Evolutionary conservation across 2,797 vertebrate genomes (phyloP).

Genomic region (Antennarius maculatus): DNA sequence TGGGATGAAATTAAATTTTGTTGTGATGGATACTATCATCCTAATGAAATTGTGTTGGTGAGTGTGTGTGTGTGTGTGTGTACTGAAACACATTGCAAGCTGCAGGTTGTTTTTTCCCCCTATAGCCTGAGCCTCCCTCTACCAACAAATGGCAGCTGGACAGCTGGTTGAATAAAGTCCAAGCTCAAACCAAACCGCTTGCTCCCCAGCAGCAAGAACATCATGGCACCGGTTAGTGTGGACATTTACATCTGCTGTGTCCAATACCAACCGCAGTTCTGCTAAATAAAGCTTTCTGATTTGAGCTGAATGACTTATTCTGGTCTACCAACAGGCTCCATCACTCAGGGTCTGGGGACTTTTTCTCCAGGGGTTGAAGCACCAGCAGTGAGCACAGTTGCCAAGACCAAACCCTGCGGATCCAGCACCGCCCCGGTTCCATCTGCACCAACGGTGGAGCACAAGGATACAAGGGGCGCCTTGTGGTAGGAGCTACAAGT

Average conservation of each 20-base stretch:
- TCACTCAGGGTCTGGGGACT: conserved; percentile 72
- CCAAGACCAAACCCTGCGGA: conserved; percentile 85
- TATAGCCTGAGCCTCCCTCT: conserved; percentile 92
- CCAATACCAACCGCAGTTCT: background rate
- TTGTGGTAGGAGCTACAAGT: conserved; percentile 52
- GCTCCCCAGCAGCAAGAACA: conserved; percentile 89
- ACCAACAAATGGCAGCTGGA: conserved; percentile 98
- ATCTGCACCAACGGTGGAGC: conserved; percentile 77
- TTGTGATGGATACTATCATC: background rate
- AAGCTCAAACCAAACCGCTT: conserved; percentile 92
- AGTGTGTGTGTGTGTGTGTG: background rate
- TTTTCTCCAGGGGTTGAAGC: conserved; percentile 82
- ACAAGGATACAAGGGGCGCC: conserved; percentile 85
- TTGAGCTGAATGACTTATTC: conserved; percentile 23
- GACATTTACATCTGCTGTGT: background rate
- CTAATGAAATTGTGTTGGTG: background rate
- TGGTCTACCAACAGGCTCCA: conserved; percentile 68
- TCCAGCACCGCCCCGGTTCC: conserved; percentile 43
- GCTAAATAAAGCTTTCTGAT: background rate
- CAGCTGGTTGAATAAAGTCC: conserved; percentile 98
- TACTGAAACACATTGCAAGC: background rate
- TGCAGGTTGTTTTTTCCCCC: background rate
- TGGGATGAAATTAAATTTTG: background rate
- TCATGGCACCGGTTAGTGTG: conserved; percentile 74
- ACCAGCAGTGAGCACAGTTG: conserved; percentile 59